phyloP scores from a whole-genome alignment of 1,140 invertebrate species.

The Homalodisca vitripennis region DNA sequence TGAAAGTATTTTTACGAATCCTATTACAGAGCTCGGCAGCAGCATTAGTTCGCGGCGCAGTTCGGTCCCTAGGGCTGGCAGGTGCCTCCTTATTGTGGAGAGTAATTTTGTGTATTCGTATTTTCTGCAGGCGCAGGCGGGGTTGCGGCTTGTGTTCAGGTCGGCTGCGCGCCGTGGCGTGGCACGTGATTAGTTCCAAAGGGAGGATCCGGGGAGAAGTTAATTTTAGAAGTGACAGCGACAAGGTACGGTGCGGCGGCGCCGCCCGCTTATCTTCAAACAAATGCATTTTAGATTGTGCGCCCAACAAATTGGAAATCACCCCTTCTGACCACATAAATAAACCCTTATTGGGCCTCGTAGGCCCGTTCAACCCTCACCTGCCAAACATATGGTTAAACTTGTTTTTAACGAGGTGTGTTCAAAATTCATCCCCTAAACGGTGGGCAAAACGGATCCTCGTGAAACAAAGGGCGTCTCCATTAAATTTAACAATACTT shows the following conservation, averaged over 20 bases:
- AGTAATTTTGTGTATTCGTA: conserved; percentile 17
- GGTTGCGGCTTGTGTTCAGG: not conserved
- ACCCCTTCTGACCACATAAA: conserved; percentile 25
- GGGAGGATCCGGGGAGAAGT: conserved; percentile 12
- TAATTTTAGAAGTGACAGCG: conserved; percentile 22
- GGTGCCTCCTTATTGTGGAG: conserved; percentile 1
- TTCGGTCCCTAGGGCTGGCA: conserved; percentile 1
- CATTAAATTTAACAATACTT: too few species aligned
- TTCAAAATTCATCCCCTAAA: too few species aligned
- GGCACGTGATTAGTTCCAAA: conserved; percentile 18
- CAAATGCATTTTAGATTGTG: conserved; percentile 17
- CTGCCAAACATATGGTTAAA: conserved; percentile 11
- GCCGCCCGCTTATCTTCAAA: conserved; percentile 18
- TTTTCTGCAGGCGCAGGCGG: conserved; percentile 17
- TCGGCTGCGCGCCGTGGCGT: not conserved
- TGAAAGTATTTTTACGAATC: conserved; percentile 20
- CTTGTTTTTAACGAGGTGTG: too few species aligned
- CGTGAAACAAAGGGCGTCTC: too few species aligned
- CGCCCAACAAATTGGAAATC: conserved; percentile 16
- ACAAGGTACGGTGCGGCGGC: not conserved
- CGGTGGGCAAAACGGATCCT: too few species aligned
- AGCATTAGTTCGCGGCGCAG: conserved; percentile 1
- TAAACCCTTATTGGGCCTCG: conserved; percentile 11
- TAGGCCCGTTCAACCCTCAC: conserved; percentile 16
- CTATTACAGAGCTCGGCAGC: conserved; percentile 10